Conservation (phyloP, 1,140 invertebrate species). For the Ceratina australensis region DNA sequence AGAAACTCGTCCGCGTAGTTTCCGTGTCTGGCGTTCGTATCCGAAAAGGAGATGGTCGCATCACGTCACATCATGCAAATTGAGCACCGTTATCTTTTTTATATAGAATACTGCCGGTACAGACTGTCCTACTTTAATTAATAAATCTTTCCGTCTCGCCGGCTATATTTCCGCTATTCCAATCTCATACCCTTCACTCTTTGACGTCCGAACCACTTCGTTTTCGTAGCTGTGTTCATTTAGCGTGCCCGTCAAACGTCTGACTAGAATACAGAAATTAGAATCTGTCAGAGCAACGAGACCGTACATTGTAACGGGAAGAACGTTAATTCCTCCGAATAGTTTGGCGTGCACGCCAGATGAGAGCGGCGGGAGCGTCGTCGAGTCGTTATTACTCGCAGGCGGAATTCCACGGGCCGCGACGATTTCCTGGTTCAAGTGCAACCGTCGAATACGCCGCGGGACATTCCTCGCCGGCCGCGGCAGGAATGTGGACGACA, state of each 20-base stretch:
- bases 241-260: not conserved
- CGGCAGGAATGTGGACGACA: slow-evolving; percentile 51
- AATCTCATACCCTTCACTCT: not conserved
- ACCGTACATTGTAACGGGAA: not conserved
- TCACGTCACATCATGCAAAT: no score
- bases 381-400: not conserved
- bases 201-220: not conserved
- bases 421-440: slow-evolving; percentile 59
- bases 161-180: no score
- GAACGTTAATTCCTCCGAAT: slow-evolving; percentile 14
- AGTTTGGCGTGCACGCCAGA: slow-evolving; percentile 7
- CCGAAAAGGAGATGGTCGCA: no score
- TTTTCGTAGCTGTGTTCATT: not conserved
- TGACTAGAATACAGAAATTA: not conserved
- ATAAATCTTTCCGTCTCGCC: no score
- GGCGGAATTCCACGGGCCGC: slow-evolving; percentile 17
- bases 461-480: slow-evolving; percentile 22
- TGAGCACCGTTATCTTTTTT: no score
- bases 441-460: slow-evolving; percentile 43
- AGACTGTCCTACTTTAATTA: no score
- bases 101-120: no score
- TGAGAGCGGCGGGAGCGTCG: not conserved
- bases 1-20: not conserved
- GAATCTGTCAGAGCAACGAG: not conserved
- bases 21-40: not conserved